These are phyloP conservation scores for Odobenus rosmarus DNA, from an alignment of 2,113 vertebrate species.

Conservation along the genomic window DNA sequence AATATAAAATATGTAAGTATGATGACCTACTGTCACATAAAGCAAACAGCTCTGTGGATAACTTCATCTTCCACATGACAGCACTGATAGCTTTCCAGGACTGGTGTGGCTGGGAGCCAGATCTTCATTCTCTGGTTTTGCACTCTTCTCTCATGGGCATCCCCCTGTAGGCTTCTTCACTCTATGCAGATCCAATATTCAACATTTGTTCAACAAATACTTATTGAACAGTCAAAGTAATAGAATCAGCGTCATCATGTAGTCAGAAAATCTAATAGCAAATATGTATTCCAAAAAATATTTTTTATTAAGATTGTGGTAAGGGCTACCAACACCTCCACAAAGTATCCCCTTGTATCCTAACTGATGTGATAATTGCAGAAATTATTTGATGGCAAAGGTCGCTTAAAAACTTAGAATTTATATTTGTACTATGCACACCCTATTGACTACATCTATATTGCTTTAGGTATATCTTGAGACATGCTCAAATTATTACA, in stretches of 20 bases:
- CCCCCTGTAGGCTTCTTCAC: neutral
- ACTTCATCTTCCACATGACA: neutral
- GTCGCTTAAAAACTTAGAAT: neutral
- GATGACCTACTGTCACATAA: neutral
- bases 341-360: neutral
- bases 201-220: neutral
- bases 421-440: neutral
- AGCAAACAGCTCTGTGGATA: neutral
- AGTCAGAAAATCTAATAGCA: neutral
- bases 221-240: neutral
- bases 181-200: neutral
- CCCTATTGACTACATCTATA: neutral
- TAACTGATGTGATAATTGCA: neutral
- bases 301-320: neutral
- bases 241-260: neutral
- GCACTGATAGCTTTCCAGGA: too few species aligned
- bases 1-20: neutral
- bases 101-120: fast-evolving
- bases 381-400: neutral
- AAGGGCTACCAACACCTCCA: neutral
- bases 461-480: neutral
- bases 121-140: neutral
- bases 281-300: neutral
- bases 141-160: neutral
- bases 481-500: neutral